Conservation (phyloP, 2,888 invertebrate species). For the Acronicta alni region DNA sequence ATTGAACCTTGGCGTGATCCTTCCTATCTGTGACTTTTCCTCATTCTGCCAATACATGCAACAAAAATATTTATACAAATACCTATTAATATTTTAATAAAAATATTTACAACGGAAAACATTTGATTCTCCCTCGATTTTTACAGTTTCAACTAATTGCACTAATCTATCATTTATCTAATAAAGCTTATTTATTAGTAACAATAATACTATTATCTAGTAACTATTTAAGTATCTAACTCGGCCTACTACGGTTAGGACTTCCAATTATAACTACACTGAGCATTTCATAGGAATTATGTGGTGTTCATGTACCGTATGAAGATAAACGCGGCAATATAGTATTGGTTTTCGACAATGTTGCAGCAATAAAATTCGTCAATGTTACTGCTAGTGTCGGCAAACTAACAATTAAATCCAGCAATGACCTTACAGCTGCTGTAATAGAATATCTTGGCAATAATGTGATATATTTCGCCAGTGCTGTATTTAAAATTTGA, state of each 20-base stretch:
- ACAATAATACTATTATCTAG: constrained; percentile 57
- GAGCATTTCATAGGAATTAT: constrained; percentile 62
- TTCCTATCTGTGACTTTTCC: too few species aligned
- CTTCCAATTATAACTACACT: constrained; percentile 54
- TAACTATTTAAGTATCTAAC: constrained; percentile 31
- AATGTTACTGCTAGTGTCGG: background rate
- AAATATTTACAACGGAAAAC: background rate
- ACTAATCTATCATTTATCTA: constrained; percentile 53
- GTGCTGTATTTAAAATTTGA: too few species aligned
- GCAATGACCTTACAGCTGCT: background rate
- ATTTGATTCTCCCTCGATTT: constrained; percentile 7
- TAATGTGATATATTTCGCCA: background rate
- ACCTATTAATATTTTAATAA: too few species aligned
- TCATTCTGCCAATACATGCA: constrained; percentile 28
- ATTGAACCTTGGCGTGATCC: too few species aligned
- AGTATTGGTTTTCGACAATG: background rate
- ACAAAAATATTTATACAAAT: too few species aligned
- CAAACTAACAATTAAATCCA: background rate
- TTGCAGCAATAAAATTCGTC: background rate
- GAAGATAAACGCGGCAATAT: constrained; percentile 19
- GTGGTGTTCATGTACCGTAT: constrained; percentile 27
- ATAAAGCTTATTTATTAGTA: constrained; percentile 65
- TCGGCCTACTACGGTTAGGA: constrained; percentile 36
- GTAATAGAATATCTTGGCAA: too few species aligned
- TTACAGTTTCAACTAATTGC: constrained; percentile 32